Percentiles rank a stretch among this genome's conserved stretches.
Evolutionary conservation across 2,888 invertebrate genomes (phyloP).

Genomic region (Gastracanthus pulcherrimus): DNA sequence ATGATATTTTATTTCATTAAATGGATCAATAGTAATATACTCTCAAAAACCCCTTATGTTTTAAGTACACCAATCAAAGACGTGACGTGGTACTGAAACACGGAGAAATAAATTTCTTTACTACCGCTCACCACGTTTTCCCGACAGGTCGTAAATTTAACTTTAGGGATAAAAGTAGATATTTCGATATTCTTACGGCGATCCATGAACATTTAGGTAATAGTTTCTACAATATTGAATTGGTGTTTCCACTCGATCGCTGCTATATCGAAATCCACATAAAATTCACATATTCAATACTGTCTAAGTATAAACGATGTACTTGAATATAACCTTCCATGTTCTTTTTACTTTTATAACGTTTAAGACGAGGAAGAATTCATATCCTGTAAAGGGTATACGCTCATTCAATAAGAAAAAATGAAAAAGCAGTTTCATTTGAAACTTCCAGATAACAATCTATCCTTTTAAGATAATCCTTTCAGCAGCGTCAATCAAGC

Average conservation of each 20-base stretch:
- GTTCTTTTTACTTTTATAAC: too few relatives aligned
- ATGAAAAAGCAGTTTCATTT: background rate
- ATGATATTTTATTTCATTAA: too few relatives aligned
- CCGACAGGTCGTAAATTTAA: background rate
- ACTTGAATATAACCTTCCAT: background rate
- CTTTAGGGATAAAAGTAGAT: background rate
- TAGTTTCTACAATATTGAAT: background rate
- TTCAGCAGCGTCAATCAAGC: too few relatives aligned
- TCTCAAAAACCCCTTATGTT: background rate
- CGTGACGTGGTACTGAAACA: background rate
- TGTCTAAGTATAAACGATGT: background rate
- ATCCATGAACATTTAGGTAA: background rate
- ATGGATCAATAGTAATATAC: background rate
- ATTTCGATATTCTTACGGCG: background rate
- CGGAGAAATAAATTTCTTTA: background rate
- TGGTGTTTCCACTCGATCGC: background rate
- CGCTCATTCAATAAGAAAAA: too few relatives aligned
- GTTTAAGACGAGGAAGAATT: too few relatives aligned
- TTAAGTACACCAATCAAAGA: background rate
- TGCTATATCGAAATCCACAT: too few relatives aligned
- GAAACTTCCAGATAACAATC: background rate
- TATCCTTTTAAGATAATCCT: too few relatives aligned
- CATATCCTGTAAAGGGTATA: too few relatives aligned
- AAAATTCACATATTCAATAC: background rate
- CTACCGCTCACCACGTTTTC: background rate